Percentiles rank a stretch among this genome's conserved stretches.
phyloP scores from a whole-genome alignment of 2,888 invertebrate genomes.

The Nomada hirtipes region DNA sequence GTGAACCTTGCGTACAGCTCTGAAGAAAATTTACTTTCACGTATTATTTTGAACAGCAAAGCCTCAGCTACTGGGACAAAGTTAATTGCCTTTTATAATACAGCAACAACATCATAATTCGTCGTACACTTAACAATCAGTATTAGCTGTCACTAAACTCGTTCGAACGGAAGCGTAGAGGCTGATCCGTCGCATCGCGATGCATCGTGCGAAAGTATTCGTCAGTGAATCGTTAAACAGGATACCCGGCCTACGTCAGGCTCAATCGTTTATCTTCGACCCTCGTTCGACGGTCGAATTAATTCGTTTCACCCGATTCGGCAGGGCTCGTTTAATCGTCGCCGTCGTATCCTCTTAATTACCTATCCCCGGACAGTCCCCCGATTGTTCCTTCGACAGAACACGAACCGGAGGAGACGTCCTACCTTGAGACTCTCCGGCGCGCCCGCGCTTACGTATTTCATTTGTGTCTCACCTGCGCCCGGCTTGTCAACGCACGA shows the following conservation, averaged over 20 bases:
- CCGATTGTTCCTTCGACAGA: conserved; percentile 65
- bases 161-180: not conserved
- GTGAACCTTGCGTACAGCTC: no score
- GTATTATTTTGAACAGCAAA: no score
- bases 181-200: conserved; percentile 18
- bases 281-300: conserved; percentile 65
- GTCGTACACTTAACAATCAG: not conserved
- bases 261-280: conserved; percentile 68
- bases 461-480: conserved; percentile 64
- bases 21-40: no score
- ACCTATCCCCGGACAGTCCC: conserved; percentile 62
- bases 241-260: conserved; percentile 34
- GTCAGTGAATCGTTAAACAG: conserved; percentile 59
- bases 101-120: no score
- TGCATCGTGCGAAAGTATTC: conserved; percentile 32
- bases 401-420: conserved; percentile 55
- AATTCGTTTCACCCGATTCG: conserved; percentile 71
- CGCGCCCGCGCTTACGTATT: conserved; percentile 56
- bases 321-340: conserved; percentile 70
- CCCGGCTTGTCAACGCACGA: conserved; percentile 55
- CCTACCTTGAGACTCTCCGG: conserved; percentile 45
- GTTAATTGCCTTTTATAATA: no score
- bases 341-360: conserved; percentile 72
- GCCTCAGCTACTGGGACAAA: no score
- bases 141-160: not conserved